phyloP scores from a whole-genome alignment of 2,888 invertebrate species.

The Seira ritae region DNA sequence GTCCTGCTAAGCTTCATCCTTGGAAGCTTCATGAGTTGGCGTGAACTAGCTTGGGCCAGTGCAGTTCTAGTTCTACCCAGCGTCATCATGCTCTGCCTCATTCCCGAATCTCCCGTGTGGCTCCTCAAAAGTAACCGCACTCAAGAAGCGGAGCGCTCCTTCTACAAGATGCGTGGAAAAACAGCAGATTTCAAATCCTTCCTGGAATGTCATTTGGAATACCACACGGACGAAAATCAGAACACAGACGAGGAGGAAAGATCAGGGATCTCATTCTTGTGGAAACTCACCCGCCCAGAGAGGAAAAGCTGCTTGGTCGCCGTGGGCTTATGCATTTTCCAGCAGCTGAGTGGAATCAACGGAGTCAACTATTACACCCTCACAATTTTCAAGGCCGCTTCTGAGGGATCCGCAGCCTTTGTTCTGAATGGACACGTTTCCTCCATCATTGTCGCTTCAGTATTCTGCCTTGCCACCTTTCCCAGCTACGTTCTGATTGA shows the following conservation, averaged over 20 bases:
- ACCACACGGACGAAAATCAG: slow-evolving; percentile 59
- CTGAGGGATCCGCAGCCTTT: slow-evolving; percentile 49
- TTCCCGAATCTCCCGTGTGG: slow-evolving; percentile 71
- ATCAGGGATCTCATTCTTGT: slow-evolving; percentile 44
- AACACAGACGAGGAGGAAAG: slow-evolving; percentile 41
- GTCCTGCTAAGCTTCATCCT: slow-evolving; percentile 67
- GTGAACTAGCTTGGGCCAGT: slow-evolving; percentile 63
- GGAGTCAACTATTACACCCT: slow-evolving; percentile 70
- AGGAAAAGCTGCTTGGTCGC: slow-evolving; percentile 65
- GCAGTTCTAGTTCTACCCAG: slow-evolving; percentile 58
- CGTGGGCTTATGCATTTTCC: slow-evolving; percentile 66
- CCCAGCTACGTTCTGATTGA: slow-evolving; percentile 69
- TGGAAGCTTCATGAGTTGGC: slow-evolving; percentile 66
- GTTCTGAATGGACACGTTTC: slow-evolving; percentile 65
- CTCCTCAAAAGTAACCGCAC: slow-evolving; percentile 54
- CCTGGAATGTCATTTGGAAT: slow-evolving; percentile 36
- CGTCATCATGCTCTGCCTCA: slow-evolving; percentile 58
- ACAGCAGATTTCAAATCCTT: slow-evolving; percentile 56
- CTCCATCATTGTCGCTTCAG: slow-evolving; percentile 66
- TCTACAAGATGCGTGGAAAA: slow-evolving; percentile 59
- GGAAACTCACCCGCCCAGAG: slow-evolving; percentile 51
- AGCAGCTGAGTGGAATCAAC: slow-evolving; percentile 69
- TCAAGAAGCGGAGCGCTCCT: slow-evolving; percentile 62
- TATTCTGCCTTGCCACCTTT: slow-evolving; percentile 65
- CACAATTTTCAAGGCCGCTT: slow-evolving; percentile 66